Percentiles rank a stretch among this genome's conserved stretches.
These are phyloP conservation scores for Balaenoptera acutorostrata DNA, from an alignment of 2,113 vertebrate genomes.

Conservation along the genomic window DNA sequence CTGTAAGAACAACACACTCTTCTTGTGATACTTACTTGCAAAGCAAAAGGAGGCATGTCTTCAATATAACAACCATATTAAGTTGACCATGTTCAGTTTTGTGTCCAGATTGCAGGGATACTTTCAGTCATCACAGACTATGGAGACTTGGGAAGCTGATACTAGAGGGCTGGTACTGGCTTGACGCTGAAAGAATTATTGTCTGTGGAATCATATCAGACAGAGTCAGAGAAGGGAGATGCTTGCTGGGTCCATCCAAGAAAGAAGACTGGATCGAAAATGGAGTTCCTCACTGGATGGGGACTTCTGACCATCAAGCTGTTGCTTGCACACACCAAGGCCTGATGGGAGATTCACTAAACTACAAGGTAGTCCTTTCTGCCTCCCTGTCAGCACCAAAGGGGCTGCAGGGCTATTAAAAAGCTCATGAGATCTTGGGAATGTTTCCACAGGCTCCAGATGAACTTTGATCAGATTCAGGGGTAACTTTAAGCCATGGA, in stretches of 20 bases:
- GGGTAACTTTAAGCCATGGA: neutral
- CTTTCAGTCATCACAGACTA: neutral
- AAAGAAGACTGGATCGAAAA: neutral
- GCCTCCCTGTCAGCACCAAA: neutral
- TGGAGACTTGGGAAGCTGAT: neutral
- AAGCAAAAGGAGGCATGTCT: neutral
- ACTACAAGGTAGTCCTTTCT: neutral
- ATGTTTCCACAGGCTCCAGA: neutral
- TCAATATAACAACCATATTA: neutral
- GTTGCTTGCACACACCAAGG: neutral
- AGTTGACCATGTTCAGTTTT: neutral
- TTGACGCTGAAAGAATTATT: neutral
- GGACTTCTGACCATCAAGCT: neutral
- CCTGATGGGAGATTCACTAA: neutral
- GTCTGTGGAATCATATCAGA: neutral
- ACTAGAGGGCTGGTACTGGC: neutral
- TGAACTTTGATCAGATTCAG: neutral
- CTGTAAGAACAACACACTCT: neutral
- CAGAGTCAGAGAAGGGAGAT: neutral
- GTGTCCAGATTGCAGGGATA: neutral
- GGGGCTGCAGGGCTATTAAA: neutral
- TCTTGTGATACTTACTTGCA: neutral
- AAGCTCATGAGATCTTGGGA: neutral
- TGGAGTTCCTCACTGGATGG: neutral
- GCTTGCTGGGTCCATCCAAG: neutral